Conservation (phyloP, 2,888 invertebrate genomes). For the Melanophora roralis region DNA sequence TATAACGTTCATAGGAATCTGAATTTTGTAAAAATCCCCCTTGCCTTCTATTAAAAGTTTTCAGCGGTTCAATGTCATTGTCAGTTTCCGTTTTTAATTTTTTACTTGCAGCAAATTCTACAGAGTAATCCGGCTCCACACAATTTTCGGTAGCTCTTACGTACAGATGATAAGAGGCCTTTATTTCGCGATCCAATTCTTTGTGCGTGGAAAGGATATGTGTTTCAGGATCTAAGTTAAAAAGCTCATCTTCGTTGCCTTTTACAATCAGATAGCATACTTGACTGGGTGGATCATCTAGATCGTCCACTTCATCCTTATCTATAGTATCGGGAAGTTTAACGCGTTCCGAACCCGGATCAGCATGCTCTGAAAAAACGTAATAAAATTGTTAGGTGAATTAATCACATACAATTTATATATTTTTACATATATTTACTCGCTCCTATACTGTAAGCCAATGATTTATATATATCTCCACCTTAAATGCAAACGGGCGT, state of each 20-base stretch:
- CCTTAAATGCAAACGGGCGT: no score
- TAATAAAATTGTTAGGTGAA: neutral
- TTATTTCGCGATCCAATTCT: conserved; percentile 86
- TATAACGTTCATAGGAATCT: conserved; percentile 45
- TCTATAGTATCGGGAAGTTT: conserved; percentile 89
- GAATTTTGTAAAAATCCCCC: conserved; percentile 57
- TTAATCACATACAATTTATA: no score
- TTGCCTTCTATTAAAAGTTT: conserved; percentile 55
- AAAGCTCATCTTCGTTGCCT: conserved; percentile 86
- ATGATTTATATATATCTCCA: no score
- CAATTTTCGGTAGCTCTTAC: conserved; percentile 92
- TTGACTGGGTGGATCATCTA: conserved; percentile 87
- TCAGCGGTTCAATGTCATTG: conserved; percentile 48
- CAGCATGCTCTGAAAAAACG: conserved; percentile 77
- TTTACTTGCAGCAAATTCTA: conserved; percentile 36
- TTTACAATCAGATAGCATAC: conserved; percentile 96
- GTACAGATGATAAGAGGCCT: conserved; percentile 83
- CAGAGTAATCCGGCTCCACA: conserved; percentile 66
- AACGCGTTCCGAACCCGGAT: conserved; percentile 82
- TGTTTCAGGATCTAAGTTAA: conserved; percentile 84
- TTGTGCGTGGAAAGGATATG: conserved; percentile 80
- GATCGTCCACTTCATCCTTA: conserved; percentile 89
- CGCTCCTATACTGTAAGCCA: no score
- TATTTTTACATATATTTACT: no score
- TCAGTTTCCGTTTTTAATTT: conserved; percentile 63